Evolutionary conservation across 53 echinoderm and acorn worm genomes (phyloP), one percentile per base, ranked within the genome.

Genomic region (Patiria pectinifera): DNA sequence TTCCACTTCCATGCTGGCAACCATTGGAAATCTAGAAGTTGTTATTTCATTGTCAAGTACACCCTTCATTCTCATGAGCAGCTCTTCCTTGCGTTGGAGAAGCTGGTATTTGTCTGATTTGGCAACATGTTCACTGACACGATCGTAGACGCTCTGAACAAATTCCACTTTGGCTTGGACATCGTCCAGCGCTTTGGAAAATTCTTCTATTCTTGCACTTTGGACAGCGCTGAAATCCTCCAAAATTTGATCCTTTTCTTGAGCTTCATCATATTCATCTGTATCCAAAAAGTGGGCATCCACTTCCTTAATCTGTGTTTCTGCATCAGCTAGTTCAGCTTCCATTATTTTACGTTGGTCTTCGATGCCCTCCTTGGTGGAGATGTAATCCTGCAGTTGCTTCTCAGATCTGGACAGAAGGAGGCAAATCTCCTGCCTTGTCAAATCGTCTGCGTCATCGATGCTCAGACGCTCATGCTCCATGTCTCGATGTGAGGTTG

Each of bases 361-460:
- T 11, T 78, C 19, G 79, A 78, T 78, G 45, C 14, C 3, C 11
- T 78, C 2, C 15, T 15, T 48, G 9, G 4, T 11, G 4, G 71
- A 45, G 24, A 49, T 48, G 25, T 71, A 48, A 4, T 86, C 71
- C 15, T 71, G 26, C 11, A 72, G 23, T 53, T 6, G 62, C 22
- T 72, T 49, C n/a, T 71, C 71, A 6, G 74, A 48, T 49, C 71
- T 70, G 18, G 86, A 74, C 13, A 48, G 86, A 3, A 86, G 86
- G 0, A 71, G 18, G 48, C 25, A 0, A 2, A 86, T 48, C 53
- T 86, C 86, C 25, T 70, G 45, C 72, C 48, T 86, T 16, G 71
- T 44, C 0, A n/a, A 48, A 14, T 48, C 24, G 13, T 71, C 86
- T 3, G 74, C 86, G 10, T 48, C 74, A 25, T 47, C n/a, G 48